These are phyloP conservation scores for Melanotus villosus DNA, from an alignment of 2,888 invertebrate species.

Conservation along the genomic window DNA sequence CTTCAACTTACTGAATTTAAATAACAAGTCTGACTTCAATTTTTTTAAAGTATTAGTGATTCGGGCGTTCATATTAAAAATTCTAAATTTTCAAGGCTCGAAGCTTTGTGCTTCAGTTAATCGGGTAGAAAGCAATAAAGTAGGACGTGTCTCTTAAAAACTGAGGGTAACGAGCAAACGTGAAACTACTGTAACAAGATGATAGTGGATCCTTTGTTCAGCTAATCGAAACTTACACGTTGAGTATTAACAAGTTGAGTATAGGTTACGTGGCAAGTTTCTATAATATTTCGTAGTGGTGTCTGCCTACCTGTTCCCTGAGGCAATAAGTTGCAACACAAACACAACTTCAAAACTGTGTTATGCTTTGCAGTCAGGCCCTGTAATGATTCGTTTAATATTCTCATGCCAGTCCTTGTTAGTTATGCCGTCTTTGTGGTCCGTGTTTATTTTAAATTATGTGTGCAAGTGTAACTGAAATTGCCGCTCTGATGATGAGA, in stretches of 20 bases:
- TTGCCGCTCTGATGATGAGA: constrained; percentile 2
- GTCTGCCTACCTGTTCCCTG: constrained; percentile 40
- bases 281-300: constrained; percentile 34
- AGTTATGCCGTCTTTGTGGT: constrained; percentile 42
- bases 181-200: background rate
- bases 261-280: constrained; percentile 41
- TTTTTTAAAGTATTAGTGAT: no score
- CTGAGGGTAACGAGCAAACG: no score
- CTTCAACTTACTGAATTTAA: no score
- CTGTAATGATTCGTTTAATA: constrained; percentile 45
- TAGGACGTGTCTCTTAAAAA: no score
- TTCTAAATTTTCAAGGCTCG: no score
- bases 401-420: constrained; percentile 37
- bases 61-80: no score
- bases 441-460: constrained; percentile 42
- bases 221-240: constrained; percentile 36
- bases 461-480: constrained; percentile 20
- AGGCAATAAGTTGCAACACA: constrained; percentile 44
- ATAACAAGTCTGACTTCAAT: no score
- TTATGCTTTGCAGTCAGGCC: constrained; percentile 39
- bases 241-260: constrained; percentile 25
- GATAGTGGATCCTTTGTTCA: constrained; percentile 2
- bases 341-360: constrained; percentile 46
- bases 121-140: no score
- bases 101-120: no score